phyloP scores from a whole-genome alignment of 2,797 vertebrate genomes.

The Sebastiscus albofasciatus region DNA sequence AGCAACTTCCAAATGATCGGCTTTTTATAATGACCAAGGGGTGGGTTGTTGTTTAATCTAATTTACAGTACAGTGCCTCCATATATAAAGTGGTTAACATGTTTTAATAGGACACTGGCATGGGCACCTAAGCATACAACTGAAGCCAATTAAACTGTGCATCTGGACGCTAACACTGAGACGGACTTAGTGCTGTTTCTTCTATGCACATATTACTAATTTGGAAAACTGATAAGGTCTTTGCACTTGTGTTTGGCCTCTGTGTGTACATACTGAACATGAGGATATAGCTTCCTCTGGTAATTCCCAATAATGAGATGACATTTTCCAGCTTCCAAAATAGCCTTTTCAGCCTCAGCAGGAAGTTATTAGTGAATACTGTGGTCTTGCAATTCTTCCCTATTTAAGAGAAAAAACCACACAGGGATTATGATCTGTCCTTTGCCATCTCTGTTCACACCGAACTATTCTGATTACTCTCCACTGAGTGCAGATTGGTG shows the following conservation, averaged over 20 bases:
- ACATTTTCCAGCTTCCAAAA: conserved; percentile 64
- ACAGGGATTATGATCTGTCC: conserved; percentile 50
- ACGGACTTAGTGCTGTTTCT: conserved; percentile 26
- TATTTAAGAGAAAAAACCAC: conserved; percentile 8
- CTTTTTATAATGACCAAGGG: conserved; percentile 31
- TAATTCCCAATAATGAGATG: conserved; percentile 72
- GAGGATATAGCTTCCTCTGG: conserved; percentile 43
- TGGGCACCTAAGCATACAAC: conserved; percentile 53
- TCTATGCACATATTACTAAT: conserved; percentile 47
- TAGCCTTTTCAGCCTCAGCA: conserved; percentile 43
- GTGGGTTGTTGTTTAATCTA: conserved; percentile 42
- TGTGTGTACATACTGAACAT: conserved; percentile 48
- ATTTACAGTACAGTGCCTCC: conserved; percentile 38
- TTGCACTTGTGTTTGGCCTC: conserved; percentile 51
- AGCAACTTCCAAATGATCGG: conserved; percentile 1
- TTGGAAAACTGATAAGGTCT: conserved; percentile 64
- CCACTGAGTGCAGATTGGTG: conserved; percentile 22
- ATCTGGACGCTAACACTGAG: conserved; percentile 38
- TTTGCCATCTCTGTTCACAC: conserved; percentile 34
- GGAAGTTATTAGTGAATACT: conserved; percentile 47
- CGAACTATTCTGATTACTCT: conserved; percentile 42
- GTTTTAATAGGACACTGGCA: conserved; percentile 55
- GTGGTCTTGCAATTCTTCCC: conserved; percentile 19
- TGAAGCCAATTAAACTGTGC: conserved; percentile 67
- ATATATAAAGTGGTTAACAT: conserved; percentile 45